A percentile compares a stretch with the other conserved stretches of the same genome.
phyloP scores from a whole-genome alignment of 2,888 invertebrate genomes.

The Calliopum simillimum region DNA sequence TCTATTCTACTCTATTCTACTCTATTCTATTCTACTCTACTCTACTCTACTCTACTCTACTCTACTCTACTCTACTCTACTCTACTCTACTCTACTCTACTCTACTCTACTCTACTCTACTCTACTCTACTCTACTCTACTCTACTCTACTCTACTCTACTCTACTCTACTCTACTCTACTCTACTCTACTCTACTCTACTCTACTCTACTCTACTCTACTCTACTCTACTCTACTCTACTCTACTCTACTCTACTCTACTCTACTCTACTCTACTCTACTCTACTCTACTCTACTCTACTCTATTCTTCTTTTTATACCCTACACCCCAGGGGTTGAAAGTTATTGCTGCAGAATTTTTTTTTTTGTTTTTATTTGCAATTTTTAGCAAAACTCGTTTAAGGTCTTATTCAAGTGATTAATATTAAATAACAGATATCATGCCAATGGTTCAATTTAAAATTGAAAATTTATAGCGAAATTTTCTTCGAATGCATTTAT shows the following conservation, averaged over 20 bases:
- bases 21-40: constrained; percentile 28
- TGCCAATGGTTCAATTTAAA: no score
- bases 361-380: no score
- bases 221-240: no score
- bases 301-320: constrained; percentile 17
- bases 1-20: constrained; percentile 24
- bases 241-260: no score
- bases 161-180: not conserved
- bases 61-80: constrained; percentile 28
- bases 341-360: no score
- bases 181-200: not conserved
- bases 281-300: constrained; percentile 3
- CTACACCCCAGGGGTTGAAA: no score
- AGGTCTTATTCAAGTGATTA: no score
- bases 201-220: not conserved
- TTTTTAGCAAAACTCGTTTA: no score
- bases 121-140: constrained; percentile 28
- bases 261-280: no score
- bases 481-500: no score
- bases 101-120: constrained; percentile 31
- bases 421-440: no score
- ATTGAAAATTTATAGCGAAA: no score
- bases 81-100: constrained; percentile 29
- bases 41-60: constrained; percentile 28
- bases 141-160: constrained; percentile 28